Percentiles rank a stretch among this genome's conserved stretches.
These are phyloP conservation scores for Trachelus tabidus DNA, from an alignment of 2,888 invertebrate species.

Conservation along the genomic window DNA sequence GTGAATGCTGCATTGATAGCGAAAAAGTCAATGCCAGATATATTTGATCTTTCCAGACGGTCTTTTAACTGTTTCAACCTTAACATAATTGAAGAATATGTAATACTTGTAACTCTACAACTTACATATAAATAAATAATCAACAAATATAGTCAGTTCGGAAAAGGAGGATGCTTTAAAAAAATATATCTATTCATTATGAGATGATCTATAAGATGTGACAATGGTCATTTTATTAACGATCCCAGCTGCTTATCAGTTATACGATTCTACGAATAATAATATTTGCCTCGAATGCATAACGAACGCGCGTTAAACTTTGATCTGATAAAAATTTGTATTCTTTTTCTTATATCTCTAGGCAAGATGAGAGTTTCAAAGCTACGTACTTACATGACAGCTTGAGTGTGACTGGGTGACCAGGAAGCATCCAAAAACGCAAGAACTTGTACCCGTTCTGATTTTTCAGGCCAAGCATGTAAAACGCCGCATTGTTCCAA, in stretches of 20 bases:
- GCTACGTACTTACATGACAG: conserved; percentile 50
- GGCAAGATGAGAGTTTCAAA: not conserved
- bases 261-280: not conserved
- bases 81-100: not conserved
- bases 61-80: conserved; percentile 50
- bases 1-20: conserved; percentile 34
- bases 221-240: not conserved
- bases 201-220: not conserved
- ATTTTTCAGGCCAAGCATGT: conserved; percentile 38
- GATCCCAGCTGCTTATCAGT: not conserved
- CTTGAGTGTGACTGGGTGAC: conserved; percentile 56
- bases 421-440: conserved; percentile 54
- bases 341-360: not conserved
- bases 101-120: not conserved
- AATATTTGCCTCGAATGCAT: not conserved
- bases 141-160: not conserved
- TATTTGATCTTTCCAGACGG: conserved; percentile 45
- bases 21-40: conserved; percentile 47
- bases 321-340: not conserved
- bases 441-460: conserved; percentile 52
- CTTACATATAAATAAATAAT: not conserved
- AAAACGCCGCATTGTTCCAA: conserved; percentile 49
- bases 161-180: not conserved
- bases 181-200: not conserved
- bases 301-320: not conserved